A percentile compares a stretch with the other conserved stretches of the same genome.
phyloP scores from a whole-genome alignment of 1,140 invertebrate species.

The Caenorhabditis tropicalis region DNA sequence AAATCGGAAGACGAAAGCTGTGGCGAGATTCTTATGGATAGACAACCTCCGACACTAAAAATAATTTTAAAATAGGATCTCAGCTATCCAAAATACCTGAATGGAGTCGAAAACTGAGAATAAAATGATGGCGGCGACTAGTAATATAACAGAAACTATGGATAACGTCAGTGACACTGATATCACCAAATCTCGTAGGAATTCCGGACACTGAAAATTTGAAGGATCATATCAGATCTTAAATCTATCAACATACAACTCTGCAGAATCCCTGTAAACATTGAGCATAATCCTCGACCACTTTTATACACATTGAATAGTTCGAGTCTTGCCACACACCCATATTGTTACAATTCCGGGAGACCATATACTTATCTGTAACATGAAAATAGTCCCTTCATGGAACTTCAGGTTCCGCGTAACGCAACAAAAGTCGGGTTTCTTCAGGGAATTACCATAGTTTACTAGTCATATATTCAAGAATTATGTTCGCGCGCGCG shows the following conservation, averaged over 20 bases:
- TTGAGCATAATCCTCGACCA: constrained; percentile 61
- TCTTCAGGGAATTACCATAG: constrained; percentile 37
- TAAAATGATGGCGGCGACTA: constrained; percentile 67
- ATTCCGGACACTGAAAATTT: constrained; percentile 68
- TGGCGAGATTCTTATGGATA: constrained; percentile 75
- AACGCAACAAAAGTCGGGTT: constrained; percentile 14
- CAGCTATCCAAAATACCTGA: constrained; percentile 48
- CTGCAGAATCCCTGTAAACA: constrained; percentile 67
- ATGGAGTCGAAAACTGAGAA: constrained; percentile 71
- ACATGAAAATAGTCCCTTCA: constrained; percentile 34
- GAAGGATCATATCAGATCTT: background rate
- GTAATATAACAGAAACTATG: constrained; percentile 65
- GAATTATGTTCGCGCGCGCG: constrained; percentile 40
- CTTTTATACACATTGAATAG: constrained; percentile 65
- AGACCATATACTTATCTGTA: constrained; percentile 61
- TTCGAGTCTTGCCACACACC: constrained; percentile 66
- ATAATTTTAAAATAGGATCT: background rate
- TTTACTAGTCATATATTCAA: constrained; percentile 32
- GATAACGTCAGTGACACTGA: constrained; percentile 68
- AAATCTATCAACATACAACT: constrained; percentile 59
- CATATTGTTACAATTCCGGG: constrained; percentile 59
- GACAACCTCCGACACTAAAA: constrained; percentile 67
- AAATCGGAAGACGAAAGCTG: constrained; percentile 74
- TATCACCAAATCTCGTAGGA: constrained; percentile 67
- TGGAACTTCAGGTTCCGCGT: background rate